A percentile compares a stretch with the other conserved stretches of the same genome.
Evolutionary conservation across 2,888 invertebrate species (phyloP).

Genomic region (Oligia fasciuncula): DNA sequence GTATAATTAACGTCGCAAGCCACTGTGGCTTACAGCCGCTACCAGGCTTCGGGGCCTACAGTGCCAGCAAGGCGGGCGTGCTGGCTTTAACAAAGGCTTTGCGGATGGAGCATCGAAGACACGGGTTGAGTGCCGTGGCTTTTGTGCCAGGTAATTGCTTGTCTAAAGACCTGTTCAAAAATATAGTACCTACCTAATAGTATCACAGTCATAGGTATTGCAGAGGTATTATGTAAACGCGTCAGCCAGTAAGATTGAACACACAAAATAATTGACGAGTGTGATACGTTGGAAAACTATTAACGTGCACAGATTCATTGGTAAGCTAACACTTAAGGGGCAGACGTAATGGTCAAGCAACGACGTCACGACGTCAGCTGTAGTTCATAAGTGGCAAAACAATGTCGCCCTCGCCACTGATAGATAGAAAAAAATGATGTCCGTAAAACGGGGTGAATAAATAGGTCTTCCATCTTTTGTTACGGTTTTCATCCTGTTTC

Average conservation of each 20-base stretch:
- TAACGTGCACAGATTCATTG: background rate
- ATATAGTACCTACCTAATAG: background rate
- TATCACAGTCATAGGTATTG: background rate
- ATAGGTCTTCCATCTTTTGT: background rate
- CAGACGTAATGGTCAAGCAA: background rate
- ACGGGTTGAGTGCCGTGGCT: slow-evolving; percentile 92
- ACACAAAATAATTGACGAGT: background rate
- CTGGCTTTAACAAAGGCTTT: slow-evolving; percentile 93
- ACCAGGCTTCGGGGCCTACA: slow-evolving; percentile 94
- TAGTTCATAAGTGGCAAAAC: no score
- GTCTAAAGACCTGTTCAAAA: slow-evolving; percentile 2
- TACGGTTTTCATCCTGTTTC: background rate
- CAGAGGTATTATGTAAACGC: background rate
- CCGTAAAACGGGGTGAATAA: background rate
- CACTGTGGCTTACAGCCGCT: slow-evolving; percentile 94
- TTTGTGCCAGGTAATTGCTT: slow-evolving; percentile 93
- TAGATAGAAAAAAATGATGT: background rate
- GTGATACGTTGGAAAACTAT: background rate
- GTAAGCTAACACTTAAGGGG: background rate
- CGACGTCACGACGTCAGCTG: background rate
- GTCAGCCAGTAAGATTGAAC: background rate
- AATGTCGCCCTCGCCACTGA: background rate
- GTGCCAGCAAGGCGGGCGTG: slow-evolving; percentile 95
- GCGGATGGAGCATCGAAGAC: slow-evolving; percentile 93
- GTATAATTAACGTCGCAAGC: slow-evolving; percentile 95